Base-by-base conservation (phyloP, 2,113 vertebrate genomes). In the Prinia subflava region DNA sequence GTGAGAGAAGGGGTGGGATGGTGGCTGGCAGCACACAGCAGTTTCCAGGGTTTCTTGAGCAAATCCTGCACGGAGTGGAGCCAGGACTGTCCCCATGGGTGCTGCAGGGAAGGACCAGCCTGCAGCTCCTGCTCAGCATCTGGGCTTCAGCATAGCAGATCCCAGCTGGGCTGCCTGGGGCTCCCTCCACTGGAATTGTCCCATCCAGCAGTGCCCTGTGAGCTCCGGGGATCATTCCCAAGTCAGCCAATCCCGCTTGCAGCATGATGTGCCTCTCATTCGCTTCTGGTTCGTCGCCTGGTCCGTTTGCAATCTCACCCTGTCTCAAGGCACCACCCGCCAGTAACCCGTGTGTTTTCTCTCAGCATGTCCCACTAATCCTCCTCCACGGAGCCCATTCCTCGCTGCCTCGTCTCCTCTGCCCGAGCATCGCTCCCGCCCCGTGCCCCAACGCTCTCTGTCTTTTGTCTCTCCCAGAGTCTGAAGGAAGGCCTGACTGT, bases 401-500 rank as follows among this genome's bases (percentile, higher is more conserved):
- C 44, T 63, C 28, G 25, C 92, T 63, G 46, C 94, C 94, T 11
- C 82, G 14, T 20, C 88, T 68, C 65, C 89, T 63, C 28, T 76
- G 74, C 96, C 91, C 35, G 53, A 84, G 86, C 94, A 10, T 3
- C 83, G 8, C 87, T 22, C 50, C 92, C 62, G n/a, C 4, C 14
- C 14, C 8, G 2, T 2, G 46, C 59, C 94, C 93, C 92, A 90
- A 83, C 49, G 2, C 81, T 80, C 4, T 95, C 59, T 91, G 68
- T 93, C 75, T 95, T 89, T 83, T 94, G 37, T 89, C 88, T 91
- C 88, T 93, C 70, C 89, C 98, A 99, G 99, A 99, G 99, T 98
- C 98, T 99, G 96, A 99, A 99, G 96, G 99, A 99, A 98, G 99
- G 99, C 97, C 97, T 99, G 95, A 99, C 99, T 3, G 99, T 99